Conservation (phyloP, 2,888 invertebrate species). For the Synergus gifuensis region DNA sequence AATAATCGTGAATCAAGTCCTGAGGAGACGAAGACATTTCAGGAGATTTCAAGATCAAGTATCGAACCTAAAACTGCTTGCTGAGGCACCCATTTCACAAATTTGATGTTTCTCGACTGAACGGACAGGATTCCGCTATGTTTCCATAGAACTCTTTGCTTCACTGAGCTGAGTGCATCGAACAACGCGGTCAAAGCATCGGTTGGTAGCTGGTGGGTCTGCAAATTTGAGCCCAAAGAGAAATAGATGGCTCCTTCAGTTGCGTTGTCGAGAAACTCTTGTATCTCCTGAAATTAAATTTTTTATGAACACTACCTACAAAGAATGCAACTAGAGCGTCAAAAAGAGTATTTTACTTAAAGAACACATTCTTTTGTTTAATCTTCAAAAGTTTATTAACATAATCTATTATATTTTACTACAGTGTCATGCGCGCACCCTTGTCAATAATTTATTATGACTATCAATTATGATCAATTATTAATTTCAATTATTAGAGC, state of each 20-base stretch:
- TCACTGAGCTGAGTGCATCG: slow-evolving; percentile 71
- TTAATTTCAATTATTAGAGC: too few species aligned
- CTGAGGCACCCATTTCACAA: slow-evolving; percentile 75
- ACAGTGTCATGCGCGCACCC: too few species aligned
- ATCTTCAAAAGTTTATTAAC: too few species aligned
- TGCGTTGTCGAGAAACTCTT: slow-evolving; percentile 72
- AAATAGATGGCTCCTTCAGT: slow-evolving; percentile 74
- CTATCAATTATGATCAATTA: too few species aligned
- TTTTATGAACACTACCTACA: not conserved
- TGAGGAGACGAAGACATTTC: not conserved
- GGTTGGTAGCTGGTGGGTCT: slow-evolving; percentile 72
- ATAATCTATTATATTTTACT: too few species aligned
- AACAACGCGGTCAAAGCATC: slow-evolving; percentile 68
- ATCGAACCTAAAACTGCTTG: slow-evolving; percentile 74
- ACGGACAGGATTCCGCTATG: slow-evolving; percentile 68
- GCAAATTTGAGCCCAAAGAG: slow-evolving; percentile 76
- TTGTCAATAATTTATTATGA: too few species aligned
- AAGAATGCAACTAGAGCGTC: not conserved
- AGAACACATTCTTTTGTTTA: not conserved
- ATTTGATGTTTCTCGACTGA: slow-evolving; percentile 73
- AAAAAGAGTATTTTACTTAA: not conserved
- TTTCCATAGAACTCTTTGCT: slow-evolving; percentile 76
- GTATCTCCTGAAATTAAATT: slow-evolving; percentile 66
- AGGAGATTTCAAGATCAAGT: not conserved
- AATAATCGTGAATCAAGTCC: too few species aligned